Evolutionary conservation across 2,888 invertebrate species (phyloP), one percentile per base, ranked within the genome.

Genomic region (Phaonia tiefii): DNA sequence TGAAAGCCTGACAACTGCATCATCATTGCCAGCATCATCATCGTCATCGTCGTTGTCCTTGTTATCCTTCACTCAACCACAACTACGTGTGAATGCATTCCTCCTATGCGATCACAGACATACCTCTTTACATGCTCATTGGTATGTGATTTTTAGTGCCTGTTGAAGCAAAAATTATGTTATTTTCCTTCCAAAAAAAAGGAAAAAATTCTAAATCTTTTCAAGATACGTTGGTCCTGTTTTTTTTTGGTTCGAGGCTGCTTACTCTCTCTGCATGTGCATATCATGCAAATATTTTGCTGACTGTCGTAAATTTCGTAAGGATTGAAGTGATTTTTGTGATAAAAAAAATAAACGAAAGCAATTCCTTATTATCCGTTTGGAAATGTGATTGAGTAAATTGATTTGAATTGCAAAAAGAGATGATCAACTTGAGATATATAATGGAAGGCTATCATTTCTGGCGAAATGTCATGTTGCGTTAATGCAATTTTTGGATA

Each of bases 161-260:
- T 78, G 75, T 78, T 81, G 75, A 78, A 75, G 78, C 67, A 75
- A 71, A 81, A 77, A 71, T 73, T 73, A 49, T 80, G 39, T 75
- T 63, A 26, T 72, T 58, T 39, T 37, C 56, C 42, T 67, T 74
- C 44, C 11, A 46, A 72, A 31, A 31, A 31, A 31, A 31, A 31
- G 31, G 31, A 31, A 31, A n/a, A 31, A 31, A 31, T 31, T 31
- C 31, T 31, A 31, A 31, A 31, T 31, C 31, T 8, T 31, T 31
- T 31, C 8, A 31, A 31, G 31, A 31, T 8, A 31, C 31, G 20
- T 51, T 22, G 22, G 15, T 17, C 7, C 31, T 39, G 1, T 39
- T 39, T 15, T 31, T 78, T 74, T 51, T 75, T 74, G 75, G 63
- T 78, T 49, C 71, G 77, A 75, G 39, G 75, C 80, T 81, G 77